Conservation (phyloP, 1,140 invertebrate genomes). For the Scaptomyza hsui region DNA sequence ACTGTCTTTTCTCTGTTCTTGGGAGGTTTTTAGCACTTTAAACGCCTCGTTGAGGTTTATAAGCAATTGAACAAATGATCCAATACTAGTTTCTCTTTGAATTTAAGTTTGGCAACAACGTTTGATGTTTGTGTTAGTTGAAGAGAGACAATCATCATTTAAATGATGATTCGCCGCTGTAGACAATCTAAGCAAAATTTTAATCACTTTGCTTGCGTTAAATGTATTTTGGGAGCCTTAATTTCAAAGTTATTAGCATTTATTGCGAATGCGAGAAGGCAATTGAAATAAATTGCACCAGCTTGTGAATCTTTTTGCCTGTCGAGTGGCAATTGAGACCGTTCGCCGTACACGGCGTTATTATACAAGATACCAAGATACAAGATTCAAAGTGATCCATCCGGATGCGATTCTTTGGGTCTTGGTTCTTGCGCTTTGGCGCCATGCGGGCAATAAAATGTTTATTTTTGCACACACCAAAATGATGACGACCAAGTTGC, state of each 20-base stretch:
- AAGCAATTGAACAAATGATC: conserved; percentile 62
- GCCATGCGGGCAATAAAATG: conserved; percentile 72
- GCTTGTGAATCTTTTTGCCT: conserved; percentile 36
- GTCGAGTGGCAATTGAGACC: conserved; percentile 26
- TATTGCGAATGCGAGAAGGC: conserved; percentile 40
- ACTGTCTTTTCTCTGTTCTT: too few relatives aligned
- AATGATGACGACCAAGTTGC: conserved; percentile 61
- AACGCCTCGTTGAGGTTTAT: conserved; percentile 53
- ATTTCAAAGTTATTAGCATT: conserved; percentile 69
- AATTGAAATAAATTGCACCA: conserved; percentile 68
- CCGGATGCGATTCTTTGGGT: conserved; percentile 17
- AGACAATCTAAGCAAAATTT: conserved; percentile 15
- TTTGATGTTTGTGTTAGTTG: conserved; percentile 56
- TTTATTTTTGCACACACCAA: conserved; percentile 69
- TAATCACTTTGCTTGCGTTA: conserved; percentile 61
- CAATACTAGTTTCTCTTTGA: conserved; percentile 35
- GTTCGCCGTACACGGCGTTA: not conserved
- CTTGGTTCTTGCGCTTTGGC: conserved; percentile 49
- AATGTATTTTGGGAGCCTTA: conserved; percentile 61
- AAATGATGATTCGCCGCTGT: conserved; percentile 7
- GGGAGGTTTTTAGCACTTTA: not conserved
- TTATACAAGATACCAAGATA: conserved; percentile 45
- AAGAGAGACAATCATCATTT: conserved; percentile 31
- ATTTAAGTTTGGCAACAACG: conserved; percentile 19
- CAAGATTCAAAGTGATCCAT: conserved; percentile 41